phyloP scores from a whole-genome alignment of 2,797 vertebrate genomes.

The Allobates femoralis region DNA sequence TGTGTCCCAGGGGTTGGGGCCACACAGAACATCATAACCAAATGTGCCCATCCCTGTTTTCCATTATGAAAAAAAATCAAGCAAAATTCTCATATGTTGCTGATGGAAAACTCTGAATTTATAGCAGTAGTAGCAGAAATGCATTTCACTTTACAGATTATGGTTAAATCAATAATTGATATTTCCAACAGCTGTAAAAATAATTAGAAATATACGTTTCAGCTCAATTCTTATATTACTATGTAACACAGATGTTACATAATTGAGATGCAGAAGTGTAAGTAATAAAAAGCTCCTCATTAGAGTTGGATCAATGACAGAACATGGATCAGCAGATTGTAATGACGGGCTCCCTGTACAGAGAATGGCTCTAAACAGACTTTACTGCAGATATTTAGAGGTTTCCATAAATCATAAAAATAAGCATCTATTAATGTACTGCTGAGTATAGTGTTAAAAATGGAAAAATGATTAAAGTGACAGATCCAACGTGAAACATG shows the following conservation, averaged over 20 bases:
- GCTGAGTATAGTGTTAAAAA: background rate
- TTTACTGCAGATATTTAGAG: conserved; percentile 10
- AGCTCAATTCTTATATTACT: background rate
- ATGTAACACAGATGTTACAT: background rate
- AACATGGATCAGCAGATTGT: conserved; percentile 26
- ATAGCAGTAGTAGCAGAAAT: background rate
- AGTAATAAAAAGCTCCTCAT: background rate
- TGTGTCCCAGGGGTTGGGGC: too few species aligned
- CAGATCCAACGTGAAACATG: background rate
- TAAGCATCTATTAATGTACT: conserved; percentile 36
- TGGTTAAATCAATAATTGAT: background rate
- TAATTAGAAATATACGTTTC: background rate
- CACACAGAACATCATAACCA: too few species aligned
- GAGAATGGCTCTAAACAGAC: conserved; percentile 2
- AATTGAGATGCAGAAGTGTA: background rate
- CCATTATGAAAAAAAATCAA: too few species aligned
- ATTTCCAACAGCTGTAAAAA: background rate
- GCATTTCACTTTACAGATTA: background rate
- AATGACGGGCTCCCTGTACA: background rate
- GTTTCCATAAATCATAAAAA: conserved; percentile 35
- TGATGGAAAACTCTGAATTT: too few species aligned
- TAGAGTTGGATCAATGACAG: conserved; percentile 25
- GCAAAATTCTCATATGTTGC: too few species aligned
- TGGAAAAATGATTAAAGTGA: conserved; percentile 27
- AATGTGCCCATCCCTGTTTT: too few species aligned